Evolutionary conservation across 2,797 vertebrate species (phyloP).

Genomic region (Sebastes alutus): DNA sequence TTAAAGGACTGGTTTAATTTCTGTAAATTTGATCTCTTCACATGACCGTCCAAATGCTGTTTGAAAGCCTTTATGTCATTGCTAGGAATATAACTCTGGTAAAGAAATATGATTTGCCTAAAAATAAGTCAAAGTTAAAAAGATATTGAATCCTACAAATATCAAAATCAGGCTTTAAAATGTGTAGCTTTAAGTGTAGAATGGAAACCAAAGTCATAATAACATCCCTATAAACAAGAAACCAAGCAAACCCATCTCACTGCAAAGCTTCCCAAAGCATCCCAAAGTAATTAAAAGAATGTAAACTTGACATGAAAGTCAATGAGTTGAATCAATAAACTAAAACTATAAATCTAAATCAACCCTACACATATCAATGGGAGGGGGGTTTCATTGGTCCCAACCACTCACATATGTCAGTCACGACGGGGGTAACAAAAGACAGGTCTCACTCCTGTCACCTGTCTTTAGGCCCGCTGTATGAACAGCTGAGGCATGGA

Average conservation of each 20-base stretch:
- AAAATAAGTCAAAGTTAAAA: too few species aligned
- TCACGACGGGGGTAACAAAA: background rate
- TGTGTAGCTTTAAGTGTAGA: too few species aligned
- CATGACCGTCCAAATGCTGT: too few species aligned
- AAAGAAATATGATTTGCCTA: too few species aligned
- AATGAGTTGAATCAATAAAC: background rate
- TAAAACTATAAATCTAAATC: background rate
- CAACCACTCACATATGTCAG: background rate
- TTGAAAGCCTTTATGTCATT: too few species aligned
- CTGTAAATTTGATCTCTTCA: too few species aligned
- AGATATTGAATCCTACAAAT: too few species aligned
- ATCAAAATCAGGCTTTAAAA: too few species aligned
- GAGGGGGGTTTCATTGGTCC: background rate
- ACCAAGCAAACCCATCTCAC: background rate
- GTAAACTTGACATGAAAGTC: background rate
- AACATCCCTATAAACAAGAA: background rate
- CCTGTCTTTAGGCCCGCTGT: background rate
- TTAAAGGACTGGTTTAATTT: background rate
- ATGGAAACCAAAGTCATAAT: too few species aligned
- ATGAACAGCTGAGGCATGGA: constrained; percentile 20
- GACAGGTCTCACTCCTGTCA: constrained; percentile 9
- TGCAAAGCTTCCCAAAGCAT: background rate
- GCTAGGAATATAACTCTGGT: accelerated
- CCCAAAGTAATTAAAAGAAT: background rate
- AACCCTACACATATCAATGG: background rate